Conservation (phyloP, 2,888 invertebrate species). For the Rhodophaea formosa region DNA sequence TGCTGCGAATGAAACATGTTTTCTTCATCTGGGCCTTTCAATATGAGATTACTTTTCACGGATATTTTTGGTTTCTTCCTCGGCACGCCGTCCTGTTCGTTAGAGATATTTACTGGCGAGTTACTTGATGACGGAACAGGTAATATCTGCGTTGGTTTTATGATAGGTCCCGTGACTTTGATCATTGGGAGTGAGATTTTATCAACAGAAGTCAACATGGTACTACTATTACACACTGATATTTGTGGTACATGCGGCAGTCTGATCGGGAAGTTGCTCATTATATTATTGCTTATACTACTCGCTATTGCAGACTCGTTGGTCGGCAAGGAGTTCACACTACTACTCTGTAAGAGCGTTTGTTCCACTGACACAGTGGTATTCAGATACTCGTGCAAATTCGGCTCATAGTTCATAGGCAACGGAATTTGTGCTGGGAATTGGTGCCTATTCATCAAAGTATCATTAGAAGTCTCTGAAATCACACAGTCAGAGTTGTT, state of each 20-base stretch:
- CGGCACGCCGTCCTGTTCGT: slow-evolving; percentile 59
- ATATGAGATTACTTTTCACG: slow-evolving; percentile 74
- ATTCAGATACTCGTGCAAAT: slow-evolving; percentile 61
- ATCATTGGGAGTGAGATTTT: slow-evolving; percentile 62
- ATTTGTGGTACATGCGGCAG: slow-evolving; percentile 57
- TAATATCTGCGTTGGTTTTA: slow-evolving; percentile 68
- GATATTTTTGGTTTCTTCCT: slow-evolving; percentile 77
- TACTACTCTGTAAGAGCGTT: slow-evolving; percentile 53
- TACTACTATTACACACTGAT: slow-evolving; percentile 60
- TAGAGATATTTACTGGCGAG: slow-evolving; percentile 58
- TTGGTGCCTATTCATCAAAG: slow-evolving; percentile 59
- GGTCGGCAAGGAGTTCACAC: slow-evolving; percentile 52
- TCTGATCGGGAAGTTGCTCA: slow-evolving; percentile 71
- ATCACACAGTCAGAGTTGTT: slow-evolving; percentile 68
- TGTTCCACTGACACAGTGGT: slow-evolving; percentile 60
- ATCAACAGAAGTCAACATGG: slow-evolving; percentile 64
- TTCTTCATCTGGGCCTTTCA: slow-evolving; percentile 74
- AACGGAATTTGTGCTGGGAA: slow-evolving; percentile 52
- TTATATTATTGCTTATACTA: slow-evolving; percentile 60
- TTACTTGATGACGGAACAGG: slow-evolving; percentile 68
- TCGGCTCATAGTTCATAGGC: slow-evolving; percentile 56
- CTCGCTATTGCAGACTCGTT: slow-evolving; percentile 54
- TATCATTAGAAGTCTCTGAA: slow-evolving; percentile 61
- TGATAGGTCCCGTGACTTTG: slow-evolving; percentile 68
- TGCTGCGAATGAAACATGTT: slow-evolving; percentile 77